Base-by-base conservation (phyloP, 2,113 vertebrate genomes). In the Hylia prasina region DNA sequence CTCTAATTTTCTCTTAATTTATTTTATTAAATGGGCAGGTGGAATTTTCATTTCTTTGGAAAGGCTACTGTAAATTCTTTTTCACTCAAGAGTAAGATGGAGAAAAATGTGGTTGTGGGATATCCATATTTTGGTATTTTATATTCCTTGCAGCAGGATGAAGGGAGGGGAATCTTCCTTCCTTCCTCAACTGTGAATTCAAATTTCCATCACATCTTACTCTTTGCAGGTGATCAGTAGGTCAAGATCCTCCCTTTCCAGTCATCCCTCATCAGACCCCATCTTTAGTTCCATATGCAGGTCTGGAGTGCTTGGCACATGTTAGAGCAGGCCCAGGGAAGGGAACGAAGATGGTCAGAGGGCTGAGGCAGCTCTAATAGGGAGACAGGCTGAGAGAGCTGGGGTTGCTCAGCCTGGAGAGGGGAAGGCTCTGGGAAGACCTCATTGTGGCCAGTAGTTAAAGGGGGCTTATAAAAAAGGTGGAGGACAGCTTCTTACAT, bases 271-370 rank as follows among this genome's bases (percentile, higher is more conserved):
- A 33, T 16, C 15, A 56, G 15, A 23, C 10, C 6, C 1, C 30
- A 47, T 14, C 21, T 28, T 15, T 10, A 61, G 7, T 15, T 40
- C 10, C 27, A 2, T 10, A 3, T 19, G 7, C 27, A 39, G 44
- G 23, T n/a, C 44, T 71, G 42, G 11, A 44, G 17, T 7, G 14
- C 57, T 25, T 1, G 2, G 10, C 1, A 2, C 4, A 3, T 6
- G 11, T 12, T 39, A 8, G 13, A 50, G 19, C 6, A 13, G 33
- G 18, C 27, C 31, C 31, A 28, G 56, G 35, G 13, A 40, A 83
- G 19, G 37, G 27, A 11, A 7, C 10, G 19, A 30, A 33, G 42
- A 21, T 21, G 6, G 7, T 23, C 15, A 70, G 56, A 44, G 19
- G 27, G 33, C 13, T 71, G 15, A 51, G n/a, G 28, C 10, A 22